A percentile compares a stretch with the other conserved stretches of the same genome.
phyloP scores from a whole-genome alignment of 2,113 vertebrate species.

The Uria aalge region DNA sequence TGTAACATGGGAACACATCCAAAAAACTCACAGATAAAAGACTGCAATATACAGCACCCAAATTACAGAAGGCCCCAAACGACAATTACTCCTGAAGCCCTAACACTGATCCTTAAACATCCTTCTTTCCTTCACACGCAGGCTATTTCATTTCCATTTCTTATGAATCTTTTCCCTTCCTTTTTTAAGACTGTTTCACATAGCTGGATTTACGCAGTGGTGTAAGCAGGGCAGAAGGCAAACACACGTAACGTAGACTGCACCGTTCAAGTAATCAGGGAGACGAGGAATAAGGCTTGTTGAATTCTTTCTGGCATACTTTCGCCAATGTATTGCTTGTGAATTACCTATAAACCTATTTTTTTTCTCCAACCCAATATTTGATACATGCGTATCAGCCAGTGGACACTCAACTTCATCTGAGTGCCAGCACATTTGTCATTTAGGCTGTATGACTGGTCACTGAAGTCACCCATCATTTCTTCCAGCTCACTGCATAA shows the following conservation, averaged over 20 bases:
- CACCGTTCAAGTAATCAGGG: neutral
- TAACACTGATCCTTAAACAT: neutral
- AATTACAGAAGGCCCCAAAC: neutral
- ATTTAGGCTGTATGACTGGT: neutral
- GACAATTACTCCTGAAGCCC: neutral
- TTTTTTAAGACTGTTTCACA: neutral
- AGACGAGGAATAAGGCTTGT: neutral
- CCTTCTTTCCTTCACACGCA: neutral
- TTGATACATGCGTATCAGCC: neutral
- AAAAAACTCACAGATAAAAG: neutral
- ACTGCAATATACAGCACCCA: neutral
- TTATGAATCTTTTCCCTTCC: neutral
- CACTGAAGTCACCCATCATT: neutral
- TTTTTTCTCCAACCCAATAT: neutral
- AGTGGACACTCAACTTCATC: neutral
- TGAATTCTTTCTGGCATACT: neutral
- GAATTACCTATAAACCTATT: neutral
- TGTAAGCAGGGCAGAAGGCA: neutral
- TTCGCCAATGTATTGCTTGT: neutral
- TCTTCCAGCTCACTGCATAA: conserved; percentile 19
- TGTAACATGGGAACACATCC: neutral
- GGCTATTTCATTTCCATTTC: neutral
- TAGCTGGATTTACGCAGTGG: neutral
- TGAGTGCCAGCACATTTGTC: neutral
- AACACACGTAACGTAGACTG: neutral